These are phyloP conservation scores for Benthosema pterotum DNA, from an alignment of 2,797 vertebrate species.

Conservation along the genomic window DNA sequence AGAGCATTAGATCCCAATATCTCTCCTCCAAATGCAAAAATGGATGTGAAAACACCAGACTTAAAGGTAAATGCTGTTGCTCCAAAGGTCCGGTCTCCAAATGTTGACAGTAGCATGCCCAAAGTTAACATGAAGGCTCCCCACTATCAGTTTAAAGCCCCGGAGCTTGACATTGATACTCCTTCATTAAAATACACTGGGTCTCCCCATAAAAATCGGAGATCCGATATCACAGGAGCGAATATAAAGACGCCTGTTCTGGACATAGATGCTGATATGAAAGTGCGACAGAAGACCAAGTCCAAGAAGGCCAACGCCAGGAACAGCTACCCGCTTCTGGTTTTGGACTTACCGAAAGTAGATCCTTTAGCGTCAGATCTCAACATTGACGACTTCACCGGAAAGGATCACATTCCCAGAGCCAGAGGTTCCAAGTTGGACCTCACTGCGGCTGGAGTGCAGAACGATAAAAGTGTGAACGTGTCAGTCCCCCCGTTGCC, in stretches of 20 bases:
- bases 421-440: constrained; percentile 50
- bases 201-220: constrained; percentile 36
- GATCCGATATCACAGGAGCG: constrained; percentile 29
- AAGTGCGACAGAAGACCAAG: constrained; percentile 17
- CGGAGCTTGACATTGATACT: constrained; percentile 50
- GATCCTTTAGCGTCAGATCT: constrained; percentile 50
- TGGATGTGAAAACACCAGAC: constrained; percentile 48
- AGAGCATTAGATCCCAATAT: constrained; percentile 33
- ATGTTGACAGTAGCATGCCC: constrained; percentile 34
- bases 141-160: constrained; percentile 37
- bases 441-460: not conserved
- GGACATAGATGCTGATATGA: constrained; percentile 53
- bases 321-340: constrained; percentile 36
- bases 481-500: constrained; percentile 11
- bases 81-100: constrained; percentile 38
- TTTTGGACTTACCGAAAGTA: constrained; percentile 14
- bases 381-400: constrained; percentile 74
- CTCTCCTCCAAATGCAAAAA: constrained; percentile 47
- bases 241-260: constrained; percentile 53
- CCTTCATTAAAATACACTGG: constrained; percentile 36
- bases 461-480: constrained; percentile 11
- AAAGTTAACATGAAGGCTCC: constrained; percentile 30
- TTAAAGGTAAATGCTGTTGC: constrained; percentile 34
- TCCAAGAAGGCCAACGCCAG: constrained; percentile 20
- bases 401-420: constrained; percentile 56